Base-by-base conservation (phyloP, 1,140 invertebrate genomes). In the Neuroterus valhalla region DNA sequence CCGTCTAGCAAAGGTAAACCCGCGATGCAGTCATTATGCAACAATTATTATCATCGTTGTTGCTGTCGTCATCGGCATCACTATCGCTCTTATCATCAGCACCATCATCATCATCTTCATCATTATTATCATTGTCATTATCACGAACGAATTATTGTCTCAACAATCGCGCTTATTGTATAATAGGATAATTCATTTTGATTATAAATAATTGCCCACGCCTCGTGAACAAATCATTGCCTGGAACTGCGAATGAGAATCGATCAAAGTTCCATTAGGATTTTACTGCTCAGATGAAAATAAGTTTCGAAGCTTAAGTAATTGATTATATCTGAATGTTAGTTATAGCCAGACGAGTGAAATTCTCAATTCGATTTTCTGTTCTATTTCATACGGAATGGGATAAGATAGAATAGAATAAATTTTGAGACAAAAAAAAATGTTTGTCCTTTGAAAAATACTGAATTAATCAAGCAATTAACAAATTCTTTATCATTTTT, bases 11-110 rank as follows among this genome's bases (percentile, higher is more conserved):
- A 77, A 82, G 82, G 78, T 82, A 86, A 79, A 74, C 78, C 78
- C 73, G 79, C 76, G 52, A 78, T 78, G 76, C 75, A 81, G 66
- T 81, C 75, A 86, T 88, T 87, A 86, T 85, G 86, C 86, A 88
- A 88, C 82, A 87, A 88, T 88, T 86, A 88, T 86, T 85, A 87
- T 86, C 85, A 86, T 85, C 81, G 82, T 85, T 82, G 78, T 80
- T 66, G 78, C 79, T 70, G 74, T 74, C 76, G 66, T 70, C 68
- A 42, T 55, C 69, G 55, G 31, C 21, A 70, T 48, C 70, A 44
- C 74, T 74, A 70, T 81, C 78, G 72, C 68, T 52, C 67, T 44
- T 72, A 74, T 74, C 74, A 80, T 76, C 77, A 74, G 78, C 76
- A 70, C 78, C 75, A 70, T 84, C 71, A 66, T 73, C 66, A 55